Evolutionary conservation across 2,888 invertebrate genomes (phyloP), one percentile per base, ranked within the genome.

Genomic region (Drymonia ruficornis): DNA sequence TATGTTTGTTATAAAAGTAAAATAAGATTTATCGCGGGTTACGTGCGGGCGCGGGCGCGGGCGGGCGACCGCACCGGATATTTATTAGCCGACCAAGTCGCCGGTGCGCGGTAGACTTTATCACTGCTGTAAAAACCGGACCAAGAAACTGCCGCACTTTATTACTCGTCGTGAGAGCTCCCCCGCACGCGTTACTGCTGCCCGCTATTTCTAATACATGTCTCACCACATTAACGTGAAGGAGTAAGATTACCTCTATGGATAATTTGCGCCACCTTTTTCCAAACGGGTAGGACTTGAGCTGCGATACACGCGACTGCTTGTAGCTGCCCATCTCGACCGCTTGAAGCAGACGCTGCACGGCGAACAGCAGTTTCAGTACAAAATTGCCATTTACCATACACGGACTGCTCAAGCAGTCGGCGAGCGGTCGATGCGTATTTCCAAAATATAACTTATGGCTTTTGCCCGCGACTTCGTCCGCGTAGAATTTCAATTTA

Each of bases 81-180:
- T 78, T 74, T 78, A 78, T 74, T 74, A 73, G 67, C 46, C 56
- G 67, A 66, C 67, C 70, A 74, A 67, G 65, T 43, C 49, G 47
- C 48, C 31, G 40, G 49, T 55, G 55, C 45, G n/a, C 11, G 42
- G n/a, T 7, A 9, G 56, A 63, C 54, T 68, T 68, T 68, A 69
- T 62, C 65, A 54, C 59, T 52, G 63, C 55, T 61, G 62, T 66
- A 69, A 65, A 65, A 65, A 63, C 59, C 63, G 63, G 54, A 56
- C 53, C 56, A 57, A 63, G 61, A 62, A 69, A 59, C 59, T 60
- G 63, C 53, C 55, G 53, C 53, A 64, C 59, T 74, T 77, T 77
- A 74, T 74, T 72, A 65, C 73, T 52, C 47, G 55, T 49, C 29
- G 9, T 15, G n/a, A 46, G 46, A 46, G 46, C 12, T 16, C 15